Evolutionary conservation across 2,113 vertebrate genomes (phyloP).

Genomic region (Ciconia boyciana): DNA sequence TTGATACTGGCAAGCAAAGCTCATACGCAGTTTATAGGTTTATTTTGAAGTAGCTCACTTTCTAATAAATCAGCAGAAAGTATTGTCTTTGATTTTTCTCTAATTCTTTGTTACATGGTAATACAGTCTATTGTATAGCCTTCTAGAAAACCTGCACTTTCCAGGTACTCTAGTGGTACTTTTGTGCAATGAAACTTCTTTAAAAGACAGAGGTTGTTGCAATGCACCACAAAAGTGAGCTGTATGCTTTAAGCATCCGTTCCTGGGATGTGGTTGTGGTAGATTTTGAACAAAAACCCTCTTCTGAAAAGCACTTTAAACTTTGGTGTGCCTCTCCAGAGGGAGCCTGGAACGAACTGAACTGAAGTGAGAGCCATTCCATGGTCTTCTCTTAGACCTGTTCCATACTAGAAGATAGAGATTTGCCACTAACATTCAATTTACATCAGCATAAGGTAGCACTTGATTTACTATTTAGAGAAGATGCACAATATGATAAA

Average conservation of each 20-base stretch:
- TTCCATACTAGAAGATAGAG: not conserved
- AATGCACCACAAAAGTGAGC: not conserved
- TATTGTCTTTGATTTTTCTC: accelerated
- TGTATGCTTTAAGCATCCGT: not conserved
- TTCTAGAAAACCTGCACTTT: not conserved
- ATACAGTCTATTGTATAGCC: not conserved
- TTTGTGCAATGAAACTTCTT: not conserved
- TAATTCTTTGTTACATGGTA: not conserved
- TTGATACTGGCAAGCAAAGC: not conserved
- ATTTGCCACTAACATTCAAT: not conserved
- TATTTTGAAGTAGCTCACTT: not conserved
- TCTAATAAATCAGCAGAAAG: not conserved
- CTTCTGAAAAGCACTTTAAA: not conserved
- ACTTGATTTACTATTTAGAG: not conserved
- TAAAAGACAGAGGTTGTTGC: not conserved
- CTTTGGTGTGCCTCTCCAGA: not conserved
- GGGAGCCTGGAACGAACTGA: not conserved
- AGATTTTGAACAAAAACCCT: not conserved
- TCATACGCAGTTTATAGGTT: not conserved
- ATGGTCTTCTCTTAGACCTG: not conserved
- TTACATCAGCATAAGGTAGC: not conserved
- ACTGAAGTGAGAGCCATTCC: not conserved
- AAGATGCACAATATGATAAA: not conserved
- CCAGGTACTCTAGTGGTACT: not conserved
- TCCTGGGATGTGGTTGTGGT: not conserved